Percentiles rank a stretch among this genome's conserved stretches.
Conservation (phyloP, 1,140 invertebrate species). For the Drosophila nebulosa region DNA sequence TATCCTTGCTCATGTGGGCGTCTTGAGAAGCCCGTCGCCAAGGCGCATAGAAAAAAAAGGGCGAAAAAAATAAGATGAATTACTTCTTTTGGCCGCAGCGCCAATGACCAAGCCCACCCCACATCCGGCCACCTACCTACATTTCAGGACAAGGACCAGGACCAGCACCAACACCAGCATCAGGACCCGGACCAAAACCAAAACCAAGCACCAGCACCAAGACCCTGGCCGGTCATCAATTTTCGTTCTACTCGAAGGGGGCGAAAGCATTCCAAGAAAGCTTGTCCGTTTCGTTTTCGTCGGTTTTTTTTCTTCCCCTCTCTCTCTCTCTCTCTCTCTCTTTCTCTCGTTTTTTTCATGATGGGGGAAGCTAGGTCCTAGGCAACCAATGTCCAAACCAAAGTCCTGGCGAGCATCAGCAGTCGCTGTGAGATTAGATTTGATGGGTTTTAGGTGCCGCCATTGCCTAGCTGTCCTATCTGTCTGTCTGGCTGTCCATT, state of each 20-base stretch:
- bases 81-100: constrained; percentile 78
- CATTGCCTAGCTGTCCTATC: constrained; percentile 43
- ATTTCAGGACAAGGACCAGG: constrained; percentile 7
- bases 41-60: constrained; percentile 44
- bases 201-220: constrained; percentile 32
- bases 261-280: constrained; percentile 55
- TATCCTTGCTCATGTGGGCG: constrained; percentile 76
- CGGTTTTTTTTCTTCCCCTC: neutral
- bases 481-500: constrained; percentile 19
- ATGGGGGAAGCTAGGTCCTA: constrained; percentile 36
- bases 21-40: constrained; percentile 62
- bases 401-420: constrained; percentile 49
- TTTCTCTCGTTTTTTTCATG: too few relatives aligned
- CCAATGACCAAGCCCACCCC: constrained; percentile 68
- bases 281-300: constrained; percentile 66
- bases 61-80: constrained; percentile 76
- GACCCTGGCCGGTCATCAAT: constrained; percentile 69
- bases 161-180: constrained; percentile 18
- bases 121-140: constrained; percentile 19
- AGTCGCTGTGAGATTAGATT: constrained; percentile 76
- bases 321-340: neutral
- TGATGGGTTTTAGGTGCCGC: constrained; percentile 73
- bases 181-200: constrained; percentile 16
- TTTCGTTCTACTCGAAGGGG: constrained; percentile 58
- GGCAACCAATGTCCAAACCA: constrained; percentile 55